Conservation (phyloP, 2,888 invertebrate genomes). For the Lithosia quadra region DNA sequence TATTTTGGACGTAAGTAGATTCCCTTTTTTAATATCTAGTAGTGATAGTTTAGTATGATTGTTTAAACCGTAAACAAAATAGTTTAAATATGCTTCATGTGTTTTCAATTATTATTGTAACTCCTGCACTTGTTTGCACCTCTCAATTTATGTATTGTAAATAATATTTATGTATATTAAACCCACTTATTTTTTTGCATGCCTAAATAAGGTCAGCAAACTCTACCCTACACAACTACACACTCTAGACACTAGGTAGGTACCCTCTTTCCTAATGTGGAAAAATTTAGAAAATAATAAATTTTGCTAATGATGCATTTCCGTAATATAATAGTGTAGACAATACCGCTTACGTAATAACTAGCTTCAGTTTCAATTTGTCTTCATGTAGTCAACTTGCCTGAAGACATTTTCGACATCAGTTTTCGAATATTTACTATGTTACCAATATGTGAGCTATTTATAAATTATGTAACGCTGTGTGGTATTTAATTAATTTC, state of each 20-base stretch:
- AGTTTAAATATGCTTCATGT: conserved; percentile 27
- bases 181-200: conserved; percentile 30
- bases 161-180: not conserved
- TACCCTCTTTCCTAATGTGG: not conserved
- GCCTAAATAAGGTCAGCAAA: conserved; percentile 18
- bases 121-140: conserved; percentile 28
- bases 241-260: conserved; percentile 4
- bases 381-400: too few relatives aligned
- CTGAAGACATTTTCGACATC: not conserved
- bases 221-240: conserved; percentile 17
- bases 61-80: not conserved
- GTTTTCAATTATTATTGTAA: conserved; percentile 11
- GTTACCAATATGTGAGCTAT: not conserved
- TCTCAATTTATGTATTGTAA: conserved; percentile 12
- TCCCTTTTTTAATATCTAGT: conserved; percentile 19
- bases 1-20: conserved; percentile 5
- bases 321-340: not conserved
- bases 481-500: conserved; percentile 58
- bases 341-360: too few relatives aligned
- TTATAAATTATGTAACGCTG: conserved; percentile 17
- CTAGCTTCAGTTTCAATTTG: too few relatives aligned
- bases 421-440: not conserved
- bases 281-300: not conserved
- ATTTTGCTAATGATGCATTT: not conserved
- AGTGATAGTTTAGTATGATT: conserved; percentile 27